Percentiles rank a stretch among this genome's conserved stretches.
phyloP scores from a whole-genome alignment of 2,113 vertebrate genomes.

The Sturnus vulgaris region DNA sequence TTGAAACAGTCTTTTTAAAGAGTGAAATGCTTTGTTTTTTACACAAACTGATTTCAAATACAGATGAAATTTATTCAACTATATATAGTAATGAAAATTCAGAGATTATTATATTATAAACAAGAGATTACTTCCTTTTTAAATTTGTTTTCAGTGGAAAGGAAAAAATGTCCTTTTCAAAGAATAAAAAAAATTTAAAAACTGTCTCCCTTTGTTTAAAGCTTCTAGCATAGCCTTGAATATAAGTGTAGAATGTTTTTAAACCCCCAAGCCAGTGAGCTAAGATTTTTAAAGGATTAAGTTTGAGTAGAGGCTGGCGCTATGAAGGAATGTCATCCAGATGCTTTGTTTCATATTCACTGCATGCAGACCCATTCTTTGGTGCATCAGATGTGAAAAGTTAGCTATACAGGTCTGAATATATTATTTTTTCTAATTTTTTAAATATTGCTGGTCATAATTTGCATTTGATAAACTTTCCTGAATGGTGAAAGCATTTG shows the following conservation, averaged over 20 bases:
- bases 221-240: background rate
- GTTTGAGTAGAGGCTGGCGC: background rate
- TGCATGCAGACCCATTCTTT: background rate
- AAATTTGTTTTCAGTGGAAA: background rate
- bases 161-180: background rate
- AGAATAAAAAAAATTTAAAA: background rate
- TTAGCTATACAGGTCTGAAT: background rate
- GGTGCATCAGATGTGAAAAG: background rate
- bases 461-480: conserved; percentile 13
- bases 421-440: background rate
- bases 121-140: background rate
- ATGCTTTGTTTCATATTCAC: conserved; percentile 55
- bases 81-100: background rate
- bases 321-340: conserved; percentile 47
- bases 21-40: background rate
- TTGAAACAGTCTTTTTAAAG: background rate
- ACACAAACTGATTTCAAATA: background rate
- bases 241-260: background rate
- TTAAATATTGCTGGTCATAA: background rate
- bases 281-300: conserved; percentile 15
- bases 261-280: background rate
- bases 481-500: background rate
- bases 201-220: background rate
- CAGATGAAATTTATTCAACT: background rate
- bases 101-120: background rate